These are phyloP conservation scores for Cromileptes altivelis DNA, from an alignment of 2,113 vertebrate genomes.

Conservation along the genomic window DNA sequence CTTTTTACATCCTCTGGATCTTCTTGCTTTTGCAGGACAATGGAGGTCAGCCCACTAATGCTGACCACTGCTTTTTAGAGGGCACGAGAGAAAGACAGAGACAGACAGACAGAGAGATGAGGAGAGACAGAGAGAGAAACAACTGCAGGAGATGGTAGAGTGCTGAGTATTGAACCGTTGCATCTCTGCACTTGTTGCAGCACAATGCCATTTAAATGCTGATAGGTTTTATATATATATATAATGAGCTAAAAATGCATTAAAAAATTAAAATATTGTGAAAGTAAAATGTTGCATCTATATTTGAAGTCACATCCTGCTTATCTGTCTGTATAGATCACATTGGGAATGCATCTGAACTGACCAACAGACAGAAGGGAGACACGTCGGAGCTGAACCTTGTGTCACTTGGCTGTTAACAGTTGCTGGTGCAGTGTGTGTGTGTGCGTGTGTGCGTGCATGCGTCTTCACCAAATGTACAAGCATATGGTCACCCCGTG, in stretches of 20 bases:
- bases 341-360: conserved; percentile 20
- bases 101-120: conserved; percentile 47
- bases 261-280: not conserved
- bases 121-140: conserved; percentile 32
- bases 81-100: conserved; percentile 49
- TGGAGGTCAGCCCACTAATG: conserved; percentile 76
- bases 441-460: conserved; percentile 2
- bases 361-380: conserved; percentile 61
- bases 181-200: conserved; percentile 37
- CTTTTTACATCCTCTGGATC: conserved; percentile 66
- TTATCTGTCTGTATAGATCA: not conserved
- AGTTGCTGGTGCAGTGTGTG: conserved; percentile 26
- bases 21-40: conserved; percentile 62
- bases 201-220: not conserved
- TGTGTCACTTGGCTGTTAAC: conserved; percentile 67
- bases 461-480: conserved; percentile 69
- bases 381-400: conserved; percentile 50
- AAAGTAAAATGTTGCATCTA: not conserved
- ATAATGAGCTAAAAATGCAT: not conserved
- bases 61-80: conserved; percentile 70
- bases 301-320: not conserved
- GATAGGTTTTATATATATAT: conserved; percentile 5
- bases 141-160: conserved; percentile 14
- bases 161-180: conserved; percentile 16
- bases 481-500: conserved; percentile 78